Evolutionary conservation across 1,140 invertebrate species (phyloP).

Genomic region (Halictus rubicundus): DNA sequence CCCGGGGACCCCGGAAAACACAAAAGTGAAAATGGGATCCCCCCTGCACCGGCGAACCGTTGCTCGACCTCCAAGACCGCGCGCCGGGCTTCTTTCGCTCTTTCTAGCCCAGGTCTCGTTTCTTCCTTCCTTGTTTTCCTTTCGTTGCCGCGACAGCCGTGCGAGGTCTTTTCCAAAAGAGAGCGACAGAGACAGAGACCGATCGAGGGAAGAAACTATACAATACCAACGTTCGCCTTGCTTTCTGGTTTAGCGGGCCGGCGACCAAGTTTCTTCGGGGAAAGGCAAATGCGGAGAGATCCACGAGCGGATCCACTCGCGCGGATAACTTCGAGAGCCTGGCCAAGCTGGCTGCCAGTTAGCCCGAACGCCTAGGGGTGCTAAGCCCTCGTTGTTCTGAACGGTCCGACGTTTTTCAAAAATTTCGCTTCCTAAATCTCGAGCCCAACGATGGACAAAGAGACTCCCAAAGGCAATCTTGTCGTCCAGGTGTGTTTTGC

Average conservation of each 20-base stretch:
- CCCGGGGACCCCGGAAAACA: conserved; percentile 66
- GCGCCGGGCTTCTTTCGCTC: background rate
- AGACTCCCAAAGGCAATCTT: too few relatives aligned
- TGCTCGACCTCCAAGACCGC: conserved; percentile 43
- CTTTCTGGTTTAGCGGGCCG: conserved; percentile 42
- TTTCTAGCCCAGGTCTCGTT: too few relatives aligned
- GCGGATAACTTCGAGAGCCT: too few relatives aligned
- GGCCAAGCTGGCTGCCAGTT: too few relatives aligned
- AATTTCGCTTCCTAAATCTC: too few relatives aligned
- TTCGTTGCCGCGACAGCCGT: background rate
- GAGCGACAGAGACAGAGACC: background rate
- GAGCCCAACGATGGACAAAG: too few relatives aligned
- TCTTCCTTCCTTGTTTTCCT: background rate
- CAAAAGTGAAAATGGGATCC: conserved; percentile 73
- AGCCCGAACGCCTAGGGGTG: too few relatives aligned
- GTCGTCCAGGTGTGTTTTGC: too few relatives aligned
- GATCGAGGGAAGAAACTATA: background rate
- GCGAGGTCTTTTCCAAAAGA: conserved; percentile 35
- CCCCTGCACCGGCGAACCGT: conserved; percentile 41
- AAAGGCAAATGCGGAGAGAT: background rate
- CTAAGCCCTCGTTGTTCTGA: too few relatives aligned
- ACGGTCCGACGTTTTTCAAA: too few relatives aligned
- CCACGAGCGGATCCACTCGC: background rate
- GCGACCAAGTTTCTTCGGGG: background rate
- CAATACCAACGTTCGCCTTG: conserved; percentile 9